Evolutionary conservation across 2,888 invertebrate species (phyloP).

Genomic region (Flabesymbios commensalis): DNA sequence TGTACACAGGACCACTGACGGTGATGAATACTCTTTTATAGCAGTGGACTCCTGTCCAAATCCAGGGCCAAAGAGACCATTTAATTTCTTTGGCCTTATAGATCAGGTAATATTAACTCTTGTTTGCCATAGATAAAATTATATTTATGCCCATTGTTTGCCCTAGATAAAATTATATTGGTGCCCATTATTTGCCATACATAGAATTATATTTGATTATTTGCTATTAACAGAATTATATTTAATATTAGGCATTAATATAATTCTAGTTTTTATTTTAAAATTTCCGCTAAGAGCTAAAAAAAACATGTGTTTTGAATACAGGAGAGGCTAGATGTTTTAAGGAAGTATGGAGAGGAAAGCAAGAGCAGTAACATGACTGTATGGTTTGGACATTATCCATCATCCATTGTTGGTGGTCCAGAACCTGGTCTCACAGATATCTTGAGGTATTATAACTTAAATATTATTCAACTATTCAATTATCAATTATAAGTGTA

Average conservation of each 20-base stretch:
- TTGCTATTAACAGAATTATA: too few species aligned
- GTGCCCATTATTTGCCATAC: too few species aligned
- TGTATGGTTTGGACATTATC: conserved; percentile 88
- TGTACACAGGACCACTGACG: conserved; percentile 65
- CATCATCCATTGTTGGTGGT: conserved; percentile 77
- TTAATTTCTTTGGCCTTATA: conserved; percentile 81
- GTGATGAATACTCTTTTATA: conserved; percentile 76
- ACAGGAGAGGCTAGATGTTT: too few species aligned
- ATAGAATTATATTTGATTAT: too few species aligned
- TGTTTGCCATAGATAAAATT: background rate
- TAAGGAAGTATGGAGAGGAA: too few species aligned
- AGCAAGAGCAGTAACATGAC: conserved; percentile 66
- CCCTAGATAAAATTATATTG: background rate
- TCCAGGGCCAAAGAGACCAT: conserved; percentile 83
- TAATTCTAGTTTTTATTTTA: too few species aligned
- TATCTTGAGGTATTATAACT: too few species aligned
- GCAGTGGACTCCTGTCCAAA: conserved; percentile 85
- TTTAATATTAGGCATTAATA: too few species aligned
- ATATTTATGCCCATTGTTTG: background rate
- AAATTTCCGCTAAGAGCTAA: too few species aligned
- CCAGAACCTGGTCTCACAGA: conserved; percentile 3
- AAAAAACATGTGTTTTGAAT: too few species aligned
- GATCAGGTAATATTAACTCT: conserved; percentile 46
- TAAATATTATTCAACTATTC: too few species aligned
- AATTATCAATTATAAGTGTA: too few species aligned